Conservation (phyloP, 2,113 vertebrate genomes). For the Hemibagrus wyckioides region DNA sequence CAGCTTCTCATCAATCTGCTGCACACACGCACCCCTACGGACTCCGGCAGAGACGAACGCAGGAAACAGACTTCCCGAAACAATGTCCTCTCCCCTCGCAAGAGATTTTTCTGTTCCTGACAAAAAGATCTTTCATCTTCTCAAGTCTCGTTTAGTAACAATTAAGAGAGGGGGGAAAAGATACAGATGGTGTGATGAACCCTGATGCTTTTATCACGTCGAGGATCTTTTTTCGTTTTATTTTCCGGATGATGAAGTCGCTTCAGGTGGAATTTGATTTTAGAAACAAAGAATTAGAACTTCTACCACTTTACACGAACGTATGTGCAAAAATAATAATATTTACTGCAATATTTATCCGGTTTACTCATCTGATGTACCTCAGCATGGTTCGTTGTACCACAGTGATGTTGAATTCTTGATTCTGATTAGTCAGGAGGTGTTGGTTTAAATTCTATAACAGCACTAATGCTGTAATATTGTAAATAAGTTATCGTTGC, state of each 20-base stretch:
- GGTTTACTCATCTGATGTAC: neutral
- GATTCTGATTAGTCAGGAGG: neutral
- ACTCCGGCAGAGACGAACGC: constrained; percentile 53
- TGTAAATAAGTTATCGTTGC: neutral
- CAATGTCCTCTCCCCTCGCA: constrained; percentile 53
- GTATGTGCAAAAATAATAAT: neutral
- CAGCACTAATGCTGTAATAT: neutral
- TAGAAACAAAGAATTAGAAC: neutral
- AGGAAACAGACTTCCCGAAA: constrained; percentile 54
- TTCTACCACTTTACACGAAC: neutral
- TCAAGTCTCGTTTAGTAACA: constrained; percentile 38
- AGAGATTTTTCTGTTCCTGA: constrained; percentile 63
- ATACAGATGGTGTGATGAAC: constrained; percentile 22
- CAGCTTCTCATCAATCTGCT: constrained; percentile 78
- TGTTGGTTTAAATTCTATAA: neutral
- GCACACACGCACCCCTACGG: constrained; percentile 42
- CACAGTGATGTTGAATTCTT: neutral
- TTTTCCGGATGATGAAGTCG: constrained; percentile 14
- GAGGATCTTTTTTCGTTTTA: constrained; percentile 7
- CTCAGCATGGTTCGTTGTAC: neutral
- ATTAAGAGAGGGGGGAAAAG: neutral
- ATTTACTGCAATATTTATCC: neutral
- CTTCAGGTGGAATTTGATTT: neutral
- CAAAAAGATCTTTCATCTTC: constrained; percentile 45
- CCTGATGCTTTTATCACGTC: constrained; percentile 33